phyloP scores from a whole-genome alignment of 2,888 invertebrate genomes.

The Rhamphomyia laevipes region DNA sequence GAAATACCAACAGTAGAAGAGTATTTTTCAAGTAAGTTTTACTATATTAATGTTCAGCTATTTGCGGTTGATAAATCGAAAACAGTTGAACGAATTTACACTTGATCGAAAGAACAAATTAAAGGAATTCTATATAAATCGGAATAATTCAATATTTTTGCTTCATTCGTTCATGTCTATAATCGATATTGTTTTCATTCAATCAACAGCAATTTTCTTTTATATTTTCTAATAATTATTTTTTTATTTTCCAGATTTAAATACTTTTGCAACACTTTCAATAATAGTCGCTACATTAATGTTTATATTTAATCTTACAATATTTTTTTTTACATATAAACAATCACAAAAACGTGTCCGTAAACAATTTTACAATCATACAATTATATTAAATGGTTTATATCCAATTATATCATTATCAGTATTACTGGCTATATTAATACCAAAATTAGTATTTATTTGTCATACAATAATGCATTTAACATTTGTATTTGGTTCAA shows the following conservation, averaged over 20 bases:
- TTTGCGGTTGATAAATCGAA: too few relatives aligned
- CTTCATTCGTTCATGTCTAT: too few relatives aligned
- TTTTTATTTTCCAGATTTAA: slow-evolving; percentile 23
- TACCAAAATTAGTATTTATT: slow-evolving; percentile 30
- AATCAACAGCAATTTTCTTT: neutral
- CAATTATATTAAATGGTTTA: slow-evolving; percentile 25
- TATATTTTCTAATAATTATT: neutral
- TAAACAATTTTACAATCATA: slow-evolving; percentile 19
- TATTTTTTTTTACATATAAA: slow-evolving; percentile 25
- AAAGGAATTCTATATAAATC: too few relatives aligned
- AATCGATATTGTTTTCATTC: too few relatives aligned
- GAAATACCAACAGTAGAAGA: neutral
- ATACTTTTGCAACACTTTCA: slow-evolving; percentile 28
- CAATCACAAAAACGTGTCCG: slow-evolving; percentile 21
- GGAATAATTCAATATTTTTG: too few relatives aligned
- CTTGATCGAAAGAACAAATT: too few relatives aligned
- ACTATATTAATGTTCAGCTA: too few relatives aligned
- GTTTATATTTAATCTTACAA: slow-evolving; percentile 27
- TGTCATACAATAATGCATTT: slow-evolving; percentile 35
- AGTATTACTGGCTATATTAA: slow-evolving; percentile 27
- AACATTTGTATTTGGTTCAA: slow-evolving; percentile 30
- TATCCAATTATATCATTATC: slow-evolving; percentile 31
- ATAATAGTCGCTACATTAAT: slow-evolving; percentile 26
- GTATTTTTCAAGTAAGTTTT: neutral
- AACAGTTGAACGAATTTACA: too few relatives aligned